Base-by-base conservation (phyloP, 2,888 invertebrate species). In the Lissocephala sabroskyi region DNA sequence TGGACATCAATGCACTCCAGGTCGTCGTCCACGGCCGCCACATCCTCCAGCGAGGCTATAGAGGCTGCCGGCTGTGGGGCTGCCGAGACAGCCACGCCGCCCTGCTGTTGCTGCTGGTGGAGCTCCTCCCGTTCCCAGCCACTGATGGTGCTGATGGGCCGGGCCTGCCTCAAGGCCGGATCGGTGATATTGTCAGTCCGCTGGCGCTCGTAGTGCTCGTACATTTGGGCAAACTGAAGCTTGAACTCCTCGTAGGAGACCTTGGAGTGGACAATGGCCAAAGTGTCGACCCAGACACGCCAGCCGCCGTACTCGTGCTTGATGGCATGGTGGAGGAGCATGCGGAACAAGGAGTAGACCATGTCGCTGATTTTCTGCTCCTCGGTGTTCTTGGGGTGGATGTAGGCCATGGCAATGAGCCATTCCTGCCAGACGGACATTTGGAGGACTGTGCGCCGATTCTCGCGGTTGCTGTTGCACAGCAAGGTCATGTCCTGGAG, bases 391-490 rank as follows among this genome's bases (percentile, higher is more conserved):
- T 95, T 94, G 0, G 98, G 98, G 85, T 97, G 98, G 61, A 99
- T 97, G 84, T 98, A 98, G 18, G 98, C 96, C 92, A 97, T 92
- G 3, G 98, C 97, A 70, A 99, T 98, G 9, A 99, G 88, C 99
- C 99, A 99, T 81, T 97, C 98, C 85, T 96, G 96, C 99, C 99
- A 99, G 1, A 99, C 99, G 0, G 98, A 98, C 99, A 99, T 99
- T 86, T 99, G 99, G 33, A 99, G 87, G 10, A 99, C 97, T 0
- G 97, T 98, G 73, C 98, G 88, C 42, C 98, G 86, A 85, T 99
- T 99, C 83, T 99, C 99, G 10, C 97, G 88, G 84, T 97, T 98
- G 84, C 97, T 97, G 82, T 96, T 96, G 86, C 98, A 98, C 49
- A 99, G 86, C 42, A 97, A 86, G n/a, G 98, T 98, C 93, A 99